Evolutionary conservation across 2,888 invertebrate species (phyloP).

Genomic region (Orthosia gothica): DNA sequence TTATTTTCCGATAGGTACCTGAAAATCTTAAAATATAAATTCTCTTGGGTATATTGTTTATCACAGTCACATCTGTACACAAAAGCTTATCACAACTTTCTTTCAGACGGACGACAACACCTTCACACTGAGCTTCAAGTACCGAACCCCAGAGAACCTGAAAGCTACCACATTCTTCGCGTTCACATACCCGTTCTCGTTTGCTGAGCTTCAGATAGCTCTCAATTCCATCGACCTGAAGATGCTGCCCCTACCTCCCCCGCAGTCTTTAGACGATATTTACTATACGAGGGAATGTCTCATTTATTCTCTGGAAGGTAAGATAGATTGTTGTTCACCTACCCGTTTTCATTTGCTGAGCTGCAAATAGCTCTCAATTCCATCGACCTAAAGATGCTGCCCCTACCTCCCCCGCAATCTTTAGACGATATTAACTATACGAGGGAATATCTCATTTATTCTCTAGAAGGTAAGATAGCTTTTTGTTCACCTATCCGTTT

Average conservation of each 20-base stretch:
- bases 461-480: slow-evolving; percentile 92
- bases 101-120: slow-evolving; percentile 94
- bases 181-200: slow-evolving; percentile 97
- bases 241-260: slow-evolving; percentile 86
- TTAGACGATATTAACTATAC: slow-evolving; percentile 96
- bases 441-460: slow-evolving; percentile 95
- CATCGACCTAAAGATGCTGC: slow-evolving; percentile 93
- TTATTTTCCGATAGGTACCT: too few relatives aligned
- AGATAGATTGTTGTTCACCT: slow-evolving; percentile 92
- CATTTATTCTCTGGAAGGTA: slow-evolving; percentile 94
- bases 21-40: too few relatives aligned
- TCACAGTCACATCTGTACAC: neutral
- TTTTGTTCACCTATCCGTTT: slow-evolving; percentile 93
- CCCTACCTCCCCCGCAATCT: slow-evolving; percentile 78
- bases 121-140: slow-evolving; percentile 95
- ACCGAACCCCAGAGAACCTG: slow-evolving; percentile 93
- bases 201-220: slow-evolving; percentile 95
- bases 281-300: slow-evolving; percentile 97
- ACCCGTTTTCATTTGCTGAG: slow-evolving; percentile 97
- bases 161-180: slow-evolving; percentile 96
- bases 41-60: neutral
- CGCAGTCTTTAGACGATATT: slow-evolving; percentile 92
- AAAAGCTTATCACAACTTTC: neutral
- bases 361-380: slow-evolving; percentile 68
- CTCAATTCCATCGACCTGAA: slow-evolving; percentile 93